These are phyloP conservation scores for Pyrochroa serraticornis DNA, from an alignment of 2,888 invertebrate species.

Conservation along the genomic window DNA sequence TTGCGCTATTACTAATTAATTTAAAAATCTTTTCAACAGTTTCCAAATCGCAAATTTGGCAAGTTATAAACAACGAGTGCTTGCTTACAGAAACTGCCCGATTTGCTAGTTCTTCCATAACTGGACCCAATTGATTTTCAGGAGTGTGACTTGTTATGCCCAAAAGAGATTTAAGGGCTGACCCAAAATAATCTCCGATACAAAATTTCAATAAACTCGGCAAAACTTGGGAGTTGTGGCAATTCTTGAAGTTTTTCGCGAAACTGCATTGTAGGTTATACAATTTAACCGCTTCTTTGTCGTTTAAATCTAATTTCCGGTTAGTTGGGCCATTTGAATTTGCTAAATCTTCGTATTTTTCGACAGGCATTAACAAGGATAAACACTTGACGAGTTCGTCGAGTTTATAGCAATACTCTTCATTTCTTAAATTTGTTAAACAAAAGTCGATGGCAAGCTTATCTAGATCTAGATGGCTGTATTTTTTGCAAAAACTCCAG, in stretches of 20 bases:
- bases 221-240: background rate
- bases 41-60: background rate
- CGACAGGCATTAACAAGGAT: background rate
- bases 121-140: background rate
- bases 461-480: background rate
- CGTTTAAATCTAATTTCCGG: background rate
- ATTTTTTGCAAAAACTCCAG: background rate
- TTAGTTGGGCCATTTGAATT: background rate
- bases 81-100: constrained; percentile 1
- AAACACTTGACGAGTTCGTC: background rate
- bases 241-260: background rate
- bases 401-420: background rate
- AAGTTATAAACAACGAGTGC: constrained; percentile 2
- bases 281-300: background rate
- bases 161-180: background rate
- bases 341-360: background rate
- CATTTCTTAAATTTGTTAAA: background rate
- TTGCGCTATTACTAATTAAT: background rate
- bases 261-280: background rate
- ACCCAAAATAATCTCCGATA: constrained; percentile 4
- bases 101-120: background rate
- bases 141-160: background rate
- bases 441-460: background rate
- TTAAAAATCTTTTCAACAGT: background rate
- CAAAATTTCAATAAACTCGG: background rate